A percentile compares a stretch with the other conserved stretches of the same genome.
Evolutionary conservation across 2,797 vertebrate genomes (phyloP).

Genomic region (Coregonus sp.): DNA sequence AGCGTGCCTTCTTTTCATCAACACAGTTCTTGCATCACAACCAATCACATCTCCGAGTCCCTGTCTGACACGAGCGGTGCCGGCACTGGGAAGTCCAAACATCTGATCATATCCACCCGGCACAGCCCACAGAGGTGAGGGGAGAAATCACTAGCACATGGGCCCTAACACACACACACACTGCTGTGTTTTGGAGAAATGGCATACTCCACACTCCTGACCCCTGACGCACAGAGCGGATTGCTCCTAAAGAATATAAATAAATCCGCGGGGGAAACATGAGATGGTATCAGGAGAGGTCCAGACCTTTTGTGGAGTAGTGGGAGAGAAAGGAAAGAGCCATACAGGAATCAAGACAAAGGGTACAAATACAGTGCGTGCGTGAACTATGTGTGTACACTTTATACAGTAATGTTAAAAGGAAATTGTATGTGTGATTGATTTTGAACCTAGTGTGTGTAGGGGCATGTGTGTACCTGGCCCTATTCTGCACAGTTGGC

Average conservation of each 20-base stretch:
- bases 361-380: too few species aligned
- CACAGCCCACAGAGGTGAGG: conserved; percentile 53
- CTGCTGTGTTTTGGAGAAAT: conserved; percentile 60
- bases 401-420: too few species aligned
- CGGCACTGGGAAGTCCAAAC: conserved; percentile 48
- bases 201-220: conserved; percentile 44
- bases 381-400: too few species aligned
- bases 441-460: too few species aligned
- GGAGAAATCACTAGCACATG: conserved; percentile 75
- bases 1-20: conserved; percentile 44
- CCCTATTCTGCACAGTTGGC: conserved; percentile 56
- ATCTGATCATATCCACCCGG: conserved; percentile 58
- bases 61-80: conserved; percentile 56
- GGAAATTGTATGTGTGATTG: neutral
- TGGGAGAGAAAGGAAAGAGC: neutral
- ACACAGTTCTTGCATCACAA: conserved; percentile 32
- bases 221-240: conserved; percentile 38
- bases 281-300: conserved; percentile 42
- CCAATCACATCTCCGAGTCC: conserved; percentile 42
- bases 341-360: too few species aligned
- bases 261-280: conserved; percentile 49
- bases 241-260: conserved; percentile 56
- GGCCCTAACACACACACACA: conserved; percentile 43
- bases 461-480: conserved; percentile 23
- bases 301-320: conserved; percentile 38